These are phyloP conservation scores for Chiroxiphia lanceolata DNA, from an alignment of 2,797 vertebrate genomes.

Conservation along the genomic window DNA sequence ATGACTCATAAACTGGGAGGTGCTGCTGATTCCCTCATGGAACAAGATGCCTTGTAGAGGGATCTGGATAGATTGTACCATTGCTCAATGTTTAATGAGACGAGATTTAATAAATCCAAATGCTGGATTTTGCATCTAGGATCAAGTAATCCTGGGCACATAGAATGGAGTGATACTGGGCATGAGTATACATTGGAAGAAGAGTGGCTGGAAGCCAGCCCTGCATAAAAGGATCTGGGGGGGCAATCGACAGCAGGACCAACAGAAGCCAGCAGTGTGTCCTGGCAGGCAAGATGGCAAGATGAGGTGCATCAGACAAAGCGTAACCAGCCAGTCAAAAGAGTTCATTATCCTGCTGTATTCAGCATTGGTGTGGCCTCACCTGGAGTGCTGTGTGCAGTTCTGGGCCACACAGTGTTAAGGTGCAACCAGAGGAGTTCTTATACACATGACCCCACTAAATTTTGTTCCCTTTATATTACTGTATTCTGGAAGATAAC, in stretches of 20 bases:
- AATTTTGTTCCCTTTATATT: background rate
- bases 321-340: background rate
- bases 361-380: background rate
- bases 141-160: rapidly evolving
- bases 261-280: background rate
- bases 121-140: background rate
- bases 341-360: background rate
- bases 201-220: background rate
- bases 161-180: rapidly evolving
- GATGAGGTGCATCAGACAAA: background rate
- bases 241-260: background rate
- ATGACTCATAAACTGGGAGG: background rate
- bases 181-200: background rate
- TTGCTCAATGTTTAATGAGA: background rate
- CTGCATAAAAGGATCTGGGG: background rate
- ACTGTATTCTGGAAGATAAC: background rate
- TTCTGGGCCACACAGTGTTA: background rate
- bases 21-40: background rate
- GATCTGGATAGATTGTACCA: background rate
- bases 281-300: background rate
- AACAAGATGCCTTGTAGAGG: background rate
- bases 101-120: background rate
- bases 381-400: background rate
- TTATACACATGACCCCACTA: background rate
- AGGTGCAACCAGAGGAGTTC: background rate